phyloP scores from a whole-genome alignment of 2,113 vertebrate species.

The Oplegnathus fasciatus region DNA sequence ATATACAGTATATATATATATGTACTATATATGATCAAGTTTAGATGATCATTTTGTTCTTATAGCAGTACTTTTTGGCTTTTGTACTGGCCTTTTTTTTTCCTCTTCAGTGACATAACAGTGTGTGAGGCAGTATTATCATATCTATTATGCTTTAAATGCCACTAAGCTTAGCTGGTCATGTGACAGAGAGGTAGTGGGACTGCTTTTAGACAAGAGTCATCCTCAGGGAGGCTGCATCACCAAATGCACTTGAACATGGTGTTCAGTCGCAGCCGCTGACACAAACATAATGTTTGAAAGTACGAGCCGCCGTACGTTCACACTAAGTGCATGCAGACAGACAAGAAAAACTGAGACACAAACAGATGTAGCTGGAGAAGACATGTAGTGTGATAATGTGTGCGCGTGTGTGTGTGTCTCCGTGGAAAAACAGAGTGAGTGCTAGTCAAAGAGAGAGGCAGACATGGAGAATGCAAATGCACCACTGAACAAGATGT shows the following conservation, averaged over 20 bases:
- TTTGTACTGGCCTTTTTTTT: not conserved
- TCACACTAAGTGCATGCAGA: not conserved
- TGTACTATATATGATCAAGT: no score
- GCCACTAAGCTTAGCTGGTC: not conserved
- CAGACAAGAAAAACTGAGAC: not conserved
- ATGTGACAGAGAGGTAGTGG: not conserved
- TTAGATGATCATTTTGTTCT: not conserved
- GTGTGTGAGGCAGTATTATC: not conserved
- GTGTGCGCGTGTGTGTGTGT: not conserved
- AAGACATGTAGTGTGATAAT: not conserved
- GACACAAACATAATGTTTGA: constrained; percentile 15
- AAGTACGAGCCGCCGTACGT: not conserved
- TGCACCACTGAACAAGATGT: constrained; percentile 38
- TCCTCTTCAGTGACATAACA: not conserved
- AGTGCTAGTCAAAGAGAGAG: constrained; percentile 2
- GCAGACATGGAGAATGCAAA: constrained; percentile 30
- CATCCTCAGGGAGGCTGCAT: not conserved
- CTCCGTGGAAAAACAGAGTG: constrained; percentile 19
- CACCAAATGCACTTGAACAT: constrained; percentile 12
- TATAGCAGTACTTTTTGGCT: not conserved
- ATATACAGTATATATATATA: no score
- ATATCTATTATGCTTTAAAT: not conserved
- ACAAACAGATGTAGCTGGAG: constrained; percentile 29
- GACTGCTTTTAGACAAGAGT: not conserved
- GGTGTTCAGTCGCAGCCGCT: constrained; percentile 5